Evolutionary conservation across 2,113 vertebrate species (phyloP).

Genomic region (Nannobrachium achirus): DNA sequence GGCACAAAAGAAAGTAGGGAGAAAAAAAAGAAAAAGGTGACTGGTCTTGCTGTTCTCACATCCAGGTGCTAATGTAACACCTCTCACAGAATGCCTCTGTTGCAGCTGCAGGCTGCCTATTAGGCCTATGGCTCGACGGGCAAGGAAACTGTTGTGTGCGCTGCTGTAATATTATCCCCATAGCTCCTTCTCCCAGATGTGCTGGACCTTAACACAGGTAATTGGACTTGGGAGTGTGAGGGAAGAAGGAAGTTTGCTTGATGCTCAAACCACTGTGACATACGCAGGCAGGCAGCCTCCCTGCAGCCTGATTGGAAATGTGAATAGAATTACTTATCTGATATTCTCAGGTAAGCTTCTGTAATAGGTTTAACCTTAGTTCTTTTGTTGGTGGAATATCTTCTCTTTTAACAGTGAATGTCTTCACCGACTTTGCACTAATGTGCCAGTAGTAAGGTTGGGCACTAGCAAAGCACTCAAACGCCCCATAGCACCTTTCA

Average conservation of each 20-base stretch:
- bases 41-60: conserved; percentile 76
- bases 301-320: conserved; percentile 40
- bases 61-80: conserved; percentile 85
- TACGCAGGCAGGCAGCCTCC: conserved; percentile 12
- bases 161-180: conserved; percentile 76
- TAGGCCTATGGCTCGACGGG: conserved; percentile 59
- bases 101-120: conserved; percentile 57
- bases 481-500: too few relatives aligned
- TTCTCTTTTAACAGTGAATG: not conserved
- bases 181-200: conserved; percentile 72
- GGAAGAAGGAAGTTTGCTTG: conserved; percentile 41
- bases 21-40: conserved; percentile 72
- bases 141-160: conserved; percentile 75
- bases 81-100: conserved; percentile 70
- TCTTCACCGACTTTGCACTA: conserved; percentile 17
- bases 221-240: conserved; percentile 73
- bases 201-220: conserved; percentile 72
- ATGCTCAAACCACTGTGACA: conserved; percentile 42
- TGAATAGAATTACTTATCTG: conserved; percentile 19
- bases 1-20: too few relatives aligned
- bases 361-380: conserved; percentile 6
- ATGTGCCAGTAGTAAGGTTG: not conserved
- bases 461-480: too few relatives aligned
- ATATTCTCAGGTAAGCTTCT: conserved; percentile 23
- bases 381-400: conserved; percentile 4